Conservation (phyloP, 1,140 invertebrate genomes). For the Drosophila ercepeae region DNA sequence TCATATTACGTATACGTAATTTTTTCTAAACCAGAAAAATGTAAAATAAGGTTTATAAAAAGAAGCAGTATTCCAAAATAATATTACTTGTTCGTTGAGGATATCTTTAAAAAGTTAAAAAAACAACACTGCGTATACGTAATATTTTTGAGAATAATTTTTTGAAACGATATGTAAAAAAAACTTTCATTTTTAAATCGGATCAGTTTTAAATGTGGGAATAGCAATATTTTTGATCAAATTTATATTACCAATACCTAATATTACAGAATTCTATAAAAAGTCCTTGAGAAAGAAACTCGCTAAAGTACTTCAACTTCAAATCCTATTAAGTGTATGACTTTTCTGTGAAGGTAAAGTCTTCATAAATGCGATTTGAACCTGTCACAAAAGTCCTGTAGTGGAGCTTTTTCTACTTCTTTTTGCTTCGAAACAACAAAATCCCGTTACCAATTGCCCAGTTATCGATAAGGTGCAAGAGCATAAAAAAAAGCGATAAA, state of each 20-base stretch:
- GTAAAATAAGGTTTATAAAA: too few species aligned
- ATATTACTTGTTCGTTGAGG: too few species aligned
- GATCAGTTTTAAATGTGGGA: too few species aligned
- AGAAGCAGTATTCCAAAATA: too few species aligned
- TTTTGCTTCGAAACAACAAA: conserved; percentile 1
- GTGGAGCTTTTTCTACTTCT: not conserved
- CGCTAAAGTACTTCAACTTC: not conserved
- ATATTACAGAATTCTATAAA: not conserved
- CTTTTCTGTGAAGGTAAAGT: conserved; percentile 1
- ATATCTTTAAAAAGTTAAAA: too few species aligned
- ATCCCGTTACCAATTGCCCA: conserved; percentile 36
- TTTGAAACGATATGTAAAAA: too few species aligned
- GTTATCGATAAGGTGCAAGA: conserved; percentile 46
- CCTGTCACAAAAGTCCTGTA: conserved; percentile 13
- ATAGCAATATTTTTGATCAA: too few species aligned
- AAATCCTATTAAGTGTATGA: not conserved
- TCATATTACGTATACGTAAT: conserved; percentile 1
- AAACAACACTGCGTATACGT: conserved; percentile 3
- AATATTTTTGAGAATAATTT: too few species aligned
- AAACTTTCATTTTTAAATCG: too few species aligned
- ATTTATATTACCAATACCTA: too few species aligned
- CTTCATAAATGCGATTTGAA: conserved; percentile 1
- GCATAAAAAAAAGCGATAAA: conserved; percentile 35
- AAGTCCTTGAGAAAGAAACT: not conserved
- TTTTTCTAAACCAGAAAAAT: not conserved